phyloP scores from a whole-genome alignment of 2,113 vertebrate species.

The Sigmodon hispidus region DNA sequence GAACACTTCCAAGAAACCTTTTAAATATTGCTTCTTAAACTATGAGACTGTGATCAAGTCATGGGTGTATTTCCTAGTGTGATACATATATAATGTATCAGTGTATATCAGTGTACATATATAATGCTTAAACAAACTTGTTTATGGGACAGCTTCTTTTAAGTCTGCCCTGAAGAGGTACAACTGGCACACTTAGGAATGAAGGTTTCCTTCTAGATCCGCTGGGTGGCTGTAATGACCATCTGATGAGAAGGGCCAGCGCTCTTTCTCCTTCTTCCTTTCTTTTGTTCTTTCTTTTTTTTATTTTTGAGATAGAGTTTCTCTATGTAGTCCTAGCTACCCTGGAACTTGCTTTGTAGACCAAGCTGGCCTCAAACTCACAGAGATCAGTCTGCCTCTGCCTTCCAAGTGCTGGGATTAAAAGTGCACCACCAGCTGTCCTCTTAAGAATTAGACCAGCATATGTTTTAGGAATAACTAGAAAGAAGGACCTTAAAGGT shows the following conservation, averaged over 20 bases:
- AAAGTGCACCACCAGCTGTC: fast-evolving
- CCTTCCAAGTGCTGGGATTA: not conserved
- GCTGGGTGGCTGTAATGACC: not conserved
- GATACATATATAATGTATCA: not conserved
- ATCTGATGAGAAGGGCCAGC: not conserved
- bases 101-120: not conserved
- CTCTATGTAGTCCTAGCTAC: not conserved
- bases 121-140: not conserved
- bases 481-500: not conserved
- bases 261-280: no score
- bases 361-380: not conserved
- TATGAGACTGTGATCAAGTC: not conserved
- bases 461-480: not conserved
- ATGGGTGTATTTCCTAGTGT: not conserved
- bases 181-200: not conserved
- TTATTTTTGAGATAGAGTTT: not conserved
- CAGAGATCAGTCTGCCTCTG: not conserved
- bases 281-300: not conserved
- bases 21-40: not conserved
- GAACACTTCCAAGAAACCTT: not conserved
- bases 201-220: not conserved
- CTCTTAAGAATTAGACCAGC: not conserved
- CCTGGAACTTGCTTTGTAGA: not conserved
- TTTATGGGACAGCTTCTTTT: not conserved
- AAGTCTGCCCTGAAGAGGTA: slow-evolving; percentile 39